These are phyloP conservation scores for Chalcis sispes DNA, from an alignment of 2,888 invertebrate genomes.

Conservation along the genomic window DNA sequence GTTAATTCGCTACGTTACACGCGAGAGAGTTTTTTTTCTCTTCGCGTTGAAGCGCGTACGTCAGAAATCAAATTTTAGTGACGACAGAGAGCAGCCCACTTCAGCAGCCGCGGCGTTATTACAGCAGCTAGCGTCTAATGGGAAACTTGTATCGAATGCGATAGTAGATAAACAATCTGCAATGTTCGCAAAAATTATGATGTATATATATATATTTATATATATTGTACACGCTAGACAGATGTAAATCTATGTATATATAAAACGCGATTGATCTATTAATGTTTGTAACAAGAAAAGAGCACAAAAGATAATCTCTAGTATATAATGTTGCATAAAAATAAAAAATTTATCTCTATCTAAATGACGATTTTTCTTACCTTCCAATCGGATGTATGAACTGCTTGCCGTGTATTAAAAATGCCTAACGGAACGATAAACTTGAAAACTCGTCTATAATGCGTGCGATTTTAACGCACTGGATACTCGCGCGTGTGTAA, in stretches of 20 bases:
- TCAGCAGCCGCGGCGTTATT: slow-evolving; percentile 72
- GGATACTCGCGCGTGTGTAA: slow-evolving; percentile 13
- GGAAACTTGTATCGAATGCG: slow-evolving; percentile 57
- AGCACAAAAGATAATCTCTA: not conserved
- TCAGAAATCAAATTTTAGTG: slow-evolving; percentile 67
- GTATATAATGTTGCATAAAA: slow-evolving; percentile 1
- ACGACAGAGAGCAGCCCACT: slow-evolving; percentile 73
- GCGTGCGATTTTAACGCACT: too few species aligned
- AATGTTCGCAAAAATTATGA: not conserved
- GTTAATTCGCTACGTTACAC: too few species aligned
- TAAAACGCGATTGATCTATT: too few species aligned
- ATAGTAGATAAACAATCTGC: not conserved
- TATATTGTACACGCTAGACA: not conserved
- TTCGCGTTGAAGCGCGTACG: slow-evolving; percentile 1
- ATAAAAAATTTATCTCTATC: slow-evolving; percentile 9
- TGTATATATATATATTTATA: slow-evolving; percentile 9
- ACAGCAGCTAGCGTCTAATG: slow-evolving; percentile 72
- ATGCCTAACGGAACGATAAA: slow-evolving; percentile 6
- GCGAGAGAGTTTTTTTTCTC: slow-evolving; percentile 11
- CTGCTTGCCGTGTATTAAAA: slow-evolving; percentile 45
- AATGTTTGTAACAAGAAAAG: not conserved
- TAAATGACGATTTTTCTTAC: slow-evolving; percentile 32
- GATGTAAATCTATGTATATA: not conserved
- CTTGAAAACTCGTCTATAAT: slow-evolving; percentile 11
- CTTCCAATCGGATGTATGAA: slow-evolving; percentile 20